These are phyloP conservation scores for Leptarthrus brevirostris DNA, from an alignment of 2,888 invertebrate species.

Conservation along the genomic window DNA sequence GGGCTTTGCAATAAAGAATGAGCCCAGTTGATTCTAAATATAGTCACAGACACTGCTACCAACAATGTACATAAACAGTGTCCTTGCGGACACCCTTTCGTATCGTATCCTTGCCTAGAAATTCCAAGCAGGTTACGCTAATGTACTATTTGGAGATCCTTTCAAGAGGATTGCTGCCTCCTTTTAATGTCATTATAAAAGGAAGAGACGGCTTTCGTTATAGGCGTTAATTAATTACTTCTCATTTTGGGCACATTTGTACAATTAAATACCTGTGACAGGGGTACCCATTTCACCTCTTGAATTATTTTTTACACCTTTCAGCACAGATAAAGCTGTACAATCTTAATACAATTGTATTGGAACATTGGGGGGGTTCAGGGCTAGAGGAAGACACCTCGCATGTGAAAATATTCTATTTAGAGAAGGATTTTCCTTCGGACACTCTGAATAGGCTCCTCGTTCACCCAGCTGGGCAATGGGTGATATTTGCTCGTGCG, in stretches of 20 bases:
- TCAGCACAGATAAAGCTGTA: conserved; percentile 23
- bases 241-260: conserved; percentile 35
- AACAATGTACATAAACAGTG: neutral
- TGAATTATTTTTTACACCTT: conserved; percentile 32
- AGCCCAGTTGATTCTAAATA: neutral
- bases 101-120: neutral
- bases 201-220: conserved; percentile 6
- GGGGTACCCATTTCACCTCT: conserved; percentile 12
- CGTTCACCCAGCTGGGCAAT: no score
- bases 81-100: neutral
- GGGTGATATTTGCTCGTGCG: no score
- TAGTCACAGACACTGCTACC: neutral
- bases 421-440: no score
- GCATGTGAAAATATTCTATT: no score
- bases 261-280: conserved; percentile 41
- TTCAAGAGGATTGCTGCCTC: conserved; percentile 7
- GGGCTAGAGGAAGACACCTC: no score
- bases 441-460: no score
- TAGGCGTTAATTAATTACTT: conserved; percentile 46
- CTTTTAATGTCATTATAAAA: conserved; percentile 39
- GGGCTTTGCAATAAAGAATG: conserved; percentile 10
- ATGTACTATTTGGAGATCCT: conserved; percentile 36
- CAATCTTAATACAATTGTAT: no score
- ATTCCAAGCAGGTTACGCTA: conserved; percentile 34
- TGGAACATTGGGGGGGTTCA: no score